These are phyloP conservation scores for Megastigmus dorsalis DNA, from an alignment of 2,888 invertebrate species.

Conservation along the genomic window DNA sequence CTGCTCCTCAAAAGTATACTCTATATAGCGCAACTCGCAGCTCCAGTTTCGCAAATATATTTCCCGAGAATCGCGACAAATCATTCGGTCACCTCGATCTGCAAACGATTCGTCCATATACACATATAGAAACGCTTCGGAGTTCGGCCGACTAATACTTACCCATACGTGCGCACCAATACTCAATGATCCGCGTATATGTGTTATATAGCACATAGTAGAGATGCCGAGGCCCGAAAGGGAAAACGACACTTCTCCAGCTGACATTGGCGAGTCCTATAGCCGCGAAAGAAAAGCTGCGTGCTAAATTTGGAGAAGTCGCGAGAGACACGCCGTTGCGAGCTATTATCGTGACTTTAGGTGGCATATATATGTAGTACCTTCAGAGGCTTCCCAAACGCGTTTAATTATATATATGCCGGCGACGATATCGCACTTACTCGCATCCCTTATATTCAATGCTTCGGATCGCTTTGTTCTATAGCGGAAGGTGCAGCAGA, in stretches of 20 bases:
- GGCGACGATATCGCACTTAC: too few relatives aligned
- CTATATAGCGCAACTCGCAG: too few relatives aligned
- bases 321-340: neutral
- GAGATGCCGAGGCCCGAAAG: neutral
- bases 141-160: neutral
- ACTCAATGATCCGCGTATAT: neutral
- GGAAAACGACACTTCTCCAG: neutral
- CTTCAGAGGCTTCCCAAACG: too few relatives aligned
- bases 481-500: neutral
- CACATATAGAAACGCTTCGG: too few relatives aligned
- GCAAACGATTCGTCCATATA: too few relatives aligned
- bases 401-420: too few relatives aligned
- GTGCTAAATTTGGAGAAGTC: slow-evolving; percentile 1
- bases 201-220: neutral
- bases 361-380: neutral
- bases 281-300: neutral
- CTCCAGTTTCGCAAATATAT: too few relatives aligned
- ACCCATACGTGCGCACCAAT: neutral
- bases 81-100: too few relatives aligned
- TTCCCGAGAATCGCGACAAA: too few relatives aligned
- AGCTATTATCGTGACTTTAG: neutral
- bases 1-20: too few relatives aligned
- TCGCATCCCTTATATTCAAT: too few relatives aligned
- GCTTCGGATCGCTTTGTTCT: too few relatives aligned
- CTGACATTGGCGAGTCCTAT: neutral